Percentiles rank a stretch among this genome's conserved stretches.
Conservation (phyloP, 2,113 vertebrate genomes). For the Vimba vimba region DNA sequence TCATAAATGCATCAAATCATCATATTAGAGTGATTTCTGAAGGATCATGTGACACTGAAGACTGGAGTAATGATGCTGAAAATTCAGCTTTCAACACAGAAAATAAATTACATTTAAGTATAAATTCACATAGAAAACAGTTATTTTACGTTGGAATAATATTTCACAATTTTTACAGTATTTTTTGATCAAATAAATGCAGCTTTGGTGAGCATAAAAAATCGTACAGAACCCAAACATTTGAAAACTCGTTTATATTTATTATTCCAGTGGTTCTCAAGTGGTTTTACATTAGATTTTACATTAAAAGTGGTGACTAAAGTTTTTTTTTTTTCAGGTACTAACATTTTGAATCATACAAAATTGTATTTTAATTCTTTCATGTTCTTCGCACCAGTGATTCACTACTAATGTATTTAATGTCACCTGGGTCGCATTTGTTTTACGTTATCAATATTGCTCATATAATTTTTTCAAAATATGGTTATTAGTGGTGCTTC, state of each 20-base stretch:
- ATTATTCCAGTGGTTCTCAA: background rate
- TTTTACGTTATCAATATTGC: background rate
- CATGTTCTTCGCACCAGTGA: background rate
- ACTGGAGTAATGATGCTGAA: too few species aligned
- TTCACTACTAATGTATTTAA: background rate
- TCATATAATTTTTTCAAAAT: background rate
- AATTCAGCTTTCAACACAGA: too few species aligned
- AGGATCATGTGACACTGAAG: too few species aligned
- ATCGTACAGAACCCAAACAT: background rate
- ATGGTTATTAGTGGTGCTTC: too few species aligned
- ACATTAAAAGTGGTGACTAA: background rate
- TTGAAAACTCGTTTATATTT: background rate
- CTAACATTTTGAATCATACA: background rate
- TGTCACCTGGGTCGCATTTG: background rate
- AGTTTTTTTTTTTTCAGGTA: background rate
- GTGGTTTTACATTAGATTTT: background rate
- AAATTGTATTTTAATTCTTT: background rate
- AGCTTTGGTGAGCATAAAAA: background rate
- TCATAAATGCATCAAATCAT: too few species aligned
- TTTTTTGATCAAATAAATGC: background rate
- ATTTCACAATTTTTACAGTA: background rate
- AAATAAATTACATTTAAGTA: background rate
- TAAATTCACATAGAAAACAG: background rate
- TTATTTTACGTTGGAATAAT: background rate
- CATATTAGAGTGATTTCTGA: too few species aligned